Evolutionary conservation across 2,113 vertebrate species (phyloP).

Genomic region (Dasyornis broadbenti): DNA sequence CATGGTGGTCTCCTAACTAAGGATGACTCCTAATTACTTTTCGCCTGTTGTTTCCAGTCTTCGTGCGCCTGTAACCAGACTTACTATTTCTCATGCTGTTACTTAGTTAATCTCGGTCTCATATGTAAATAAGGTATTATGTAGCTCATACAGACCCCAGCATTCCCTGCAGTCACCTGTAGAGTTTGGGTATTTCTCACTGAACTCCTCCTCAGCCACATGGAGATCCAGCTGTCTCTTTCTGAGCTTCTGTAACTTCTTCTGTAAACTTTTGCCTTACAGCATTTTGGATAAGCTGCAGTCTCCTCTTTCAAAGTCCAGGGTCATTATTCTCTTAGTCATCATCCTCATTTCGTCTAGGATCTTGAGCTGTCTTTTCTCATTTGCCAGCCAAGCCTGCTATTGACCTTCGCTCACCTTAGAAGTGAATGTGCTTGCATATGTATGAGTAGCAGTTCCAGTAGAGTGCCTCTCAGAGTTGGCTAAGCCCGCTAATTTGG

Average conservation of each 20-base stretch:
- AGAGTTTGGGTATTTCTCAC: not conserved
- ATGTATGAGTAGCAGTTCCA: not conserved
- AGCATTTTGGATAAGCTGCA: not conserved
- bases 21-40: not conserved
- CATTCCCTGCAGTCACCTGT: not conserved
- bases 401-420: not conserved
- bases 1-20: not conserved
- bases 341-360: not conserved
- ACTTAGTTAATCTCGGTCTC: not conserved
- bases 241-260: not conserved
- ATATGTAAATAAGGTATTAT: too few relatives aligned
- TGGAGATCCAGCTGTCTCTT: not conserved
- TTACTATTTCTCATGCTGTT: not conserved
- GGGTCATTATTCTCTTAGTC: not conserved
- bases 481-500: not conserved
- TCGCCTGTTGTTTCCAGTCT: not conserved
- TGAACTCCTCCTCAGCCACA: not conserved
- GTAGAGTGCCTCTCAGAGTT: not conserved
- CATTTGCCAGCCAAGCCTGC: not conserved
- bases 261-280: not conserved
- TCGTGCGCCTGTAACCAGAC: not conserved
- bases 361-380: not conserved
- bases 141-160: fast-evolving
- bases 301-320: not conserved
- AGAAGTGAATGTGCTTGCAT: not conserved